A percentile compares a stretch with the other conserved stretches of the same genome.
These are phyloP conservation scores for Lepidocolaptes lacrymiger DNA, from an alignment of 2,797 vertebrate species.

Conservation along the genomic window DNA sequence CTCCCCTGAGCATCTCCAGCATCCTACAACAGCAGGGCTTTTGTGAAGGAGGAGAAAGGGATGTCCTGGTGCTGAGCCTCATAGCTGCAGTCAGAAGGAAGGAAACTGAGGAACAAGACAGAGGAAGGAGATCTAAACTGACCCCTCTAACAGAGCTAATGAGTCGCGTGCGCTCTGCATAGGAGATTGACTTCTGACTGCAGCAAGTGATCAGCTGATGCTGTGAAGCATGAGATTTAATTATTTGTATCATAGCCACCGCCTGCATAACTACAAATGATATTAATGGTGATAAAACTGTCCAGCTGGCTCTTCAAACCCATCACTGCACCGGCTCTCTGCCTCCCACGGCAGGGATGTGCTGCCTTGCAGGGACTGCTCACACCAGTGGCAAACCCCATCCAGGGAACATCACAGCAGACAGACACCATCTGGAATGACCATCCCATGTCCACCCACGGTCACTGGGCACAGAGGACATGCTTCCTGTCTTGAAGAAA, in stretches of 20 bases:
- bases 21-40: neutral
- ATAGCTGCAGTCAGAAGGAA: neutral
- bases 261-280: conserved; percentile 40
- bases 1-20: neutral
- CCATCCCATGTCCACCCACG: neutral
- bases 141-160: neutral
- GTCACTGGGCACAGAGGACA: rapidly evolving
- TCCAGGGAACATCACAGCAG: rapidly evolving
- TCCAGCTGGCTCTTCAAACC: conserved; percentile 36
- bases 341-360: neutral
- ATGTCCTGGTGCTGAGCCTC: neutral
- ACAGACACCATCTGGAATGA: neutral
- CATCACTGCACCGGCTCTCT: rapidly evolving
- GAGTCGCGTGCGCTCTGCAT: neutral
- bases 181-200: conserved; percentile 36
- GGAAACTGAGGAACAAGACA: neutral
- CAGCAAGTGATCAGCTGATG: conserved; percentile 39
- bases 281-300: conserved; percentile 55
- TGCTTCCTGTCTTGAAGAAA: rapidly evolving
- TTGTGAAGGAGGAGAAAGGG: neutral
- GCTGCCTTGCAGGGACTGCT: neutral
- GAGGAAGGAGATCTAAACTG: neutral
- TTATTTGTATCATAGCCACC: conserved; percentile 57
- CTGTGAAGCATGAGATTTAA: conserved; percentile 68
- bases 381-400: rapidly evolving